Base-by-base conservation (phyloP, 2,797 vertebrate genomes). In the Anniella stebbinsi region DNA sequence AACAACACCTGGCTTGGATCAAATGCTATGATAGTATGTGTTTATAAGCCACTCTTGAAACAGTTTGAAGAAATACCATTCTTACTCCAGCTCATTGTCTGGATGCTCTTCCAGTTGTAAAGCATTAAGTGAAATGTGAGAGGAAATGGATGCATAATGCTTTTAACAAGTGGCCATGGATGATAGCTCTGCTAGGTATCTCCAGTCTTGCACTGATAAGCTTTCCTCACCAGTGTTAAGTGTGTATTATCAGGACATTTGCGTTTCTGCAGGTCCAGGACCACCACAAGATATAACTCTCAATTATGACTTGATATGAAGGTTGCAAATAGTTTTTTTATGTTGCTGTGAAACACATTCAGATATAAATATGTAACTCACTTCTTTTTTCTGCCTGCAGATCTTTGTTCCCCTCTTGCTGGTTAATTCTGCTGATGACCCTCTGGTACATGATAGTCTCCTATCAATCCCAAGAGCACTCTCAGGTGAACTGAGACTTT, bases 381-480 rank as follows among this genome's bases (percentile, higher is more conserved):
- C 38, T 57, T 0, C 82, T 8, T 4, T 72, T 85, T 77, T 81
- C 10, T 91, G 23, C 9, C 0, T 94, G 66, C 96, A 99, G 99
- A 98, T 99, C 80, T 97, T 98, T 25, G 98, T 99, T 96, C 99
- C 99, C 84, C 98, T 99, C 95, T 96, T 99, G 96, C 96, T 99
- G 92, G 98, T 99, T 82, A 99, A 99, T 94, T 98, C 99, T 86
- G 98, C 97, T 87, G 99, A 99, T 85, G 99, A 99, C 95, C 99
- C 99, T 38, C 97, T 99, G 92, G 98, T 99, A 89, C 99, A 99
- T 81, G 97, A 98, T 80, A 98, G 99, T 30, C 97, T 99, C 92
- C 98, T 99, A 66, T 98, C 98, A 89, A 99, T 99, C 95, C 99
- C 99, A 86, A 99, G 98, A 95, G 98, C 98, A 67, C 98, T 99